Base-by-base conservation (phyloP, 2,113 vertebrate species). In the Columba livia region DNA sequence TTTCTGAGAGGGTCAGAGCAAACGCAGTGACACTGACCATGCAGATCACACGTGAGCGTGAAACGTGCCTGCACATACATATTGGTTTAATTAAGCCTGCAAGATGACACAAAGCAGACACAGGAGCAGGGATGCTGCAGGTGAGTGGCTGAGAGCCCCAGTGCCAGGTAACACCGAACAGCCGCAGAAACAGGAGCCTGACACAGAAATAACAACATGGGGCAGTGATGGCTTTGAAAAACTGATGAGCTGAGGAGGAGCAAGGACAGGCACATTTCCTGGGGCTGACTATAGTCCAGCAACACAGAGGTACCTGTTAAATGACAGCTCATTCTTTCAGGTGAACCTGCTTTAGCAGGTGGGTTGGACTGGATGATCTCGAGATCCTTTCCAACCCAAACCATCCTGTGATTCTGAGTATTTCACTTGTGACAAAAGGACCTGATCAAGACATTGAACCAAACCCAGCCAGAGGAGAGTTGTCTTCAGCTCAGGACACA, bases 121-220 rank as follows among this genome's bases (percentile, higher is more conserved):
- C 4, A 50, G 73, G 79, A 81, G 23, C 23, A 4, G 42, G 61
- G 32, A 71, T 34, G 50, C 40, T 38, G 90, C 56, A 28, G 24
- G 38, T 4, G 6, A 32, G 34, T 2, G 3, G 70, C 54, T 3
- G 5, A 64, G 57, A 57, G 50, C 57, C 36, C 34, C 1, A 0
- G 25, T 12, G 9, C 7, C 67, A 28, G 32, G 32, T 19, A 44
- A 58, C 0, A 1, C 48, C 0, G 0, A 48, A 21, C 15, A 21
- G 9, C 20, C 1, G 0, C 1, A 4, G 20, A 16, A 42, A 42
- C 42, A 42, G 42, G 42, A 42, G 32, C 38, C 17, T 0, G 10
- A 19, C 8, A 2, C 15, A 4, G 21, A 19, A 40, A 24, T 8
- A 42, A 19, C 2, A 42, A 19, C 2, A 3, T 0, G 2, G 62